Conservation (phyloP, 2,888 invertebrate genomes). For the Sipha maydis region DNA sequence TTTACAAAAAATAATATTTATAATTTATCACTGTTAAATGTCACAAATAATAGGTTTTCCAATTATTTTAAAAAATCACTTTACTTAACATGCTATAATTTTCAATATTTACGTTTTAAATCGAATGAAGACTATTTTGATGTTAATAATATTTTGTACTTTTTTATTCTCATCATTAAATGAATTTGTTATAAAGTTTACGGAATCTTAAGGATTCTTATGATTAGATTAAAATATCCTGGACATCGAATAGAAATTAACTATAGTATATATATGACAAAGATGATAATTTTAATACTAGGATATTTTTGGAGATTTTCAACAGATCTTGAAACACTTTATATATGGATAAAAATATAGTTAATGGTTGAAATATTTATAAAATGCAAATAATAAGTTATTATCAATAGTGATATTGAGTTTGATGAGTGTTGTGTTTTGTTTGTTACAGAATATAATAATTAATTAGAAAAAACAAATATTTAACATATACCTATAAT, state of each 20-base stretch:
- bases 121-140: neutral
- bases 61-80: neutral
- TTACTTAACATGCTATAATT: neutral
- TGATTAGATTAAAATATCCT: neutral
- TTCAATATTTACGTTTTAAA: neutral
- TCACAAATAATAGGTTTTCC: neutral
- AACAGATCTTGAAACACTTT: neutral
- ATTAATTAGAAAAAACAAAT: neutral
- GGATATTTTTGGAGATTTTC: neutral
- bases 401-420: too few relatives aligned
- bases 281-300: neutral
- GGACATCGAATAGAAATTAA: too few relatives aligned
- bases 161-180: neutral
- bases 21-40: slow-evolving; percentile 26
- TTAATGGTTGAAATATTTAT: too few relatives aligned
- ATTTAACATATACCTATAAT: neutral
- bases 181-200: neutral
- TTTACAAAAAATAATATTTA: neutral
- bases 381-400: too few relatives aligned
- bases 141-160: neutral
- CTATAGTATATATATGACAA: too few relatives aligned
- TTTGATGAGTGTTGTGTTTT: too few relatives aligned
- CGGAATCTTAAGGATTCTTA: neutral
- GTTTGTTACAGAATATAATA: neutral
- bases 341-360: too few relatives aligned